These are phyloP conservation scores for Bubo scandiacus DNA, from an alignment of 2,113 vertebrate genomes.

Conservation along the genomic window DNA sequence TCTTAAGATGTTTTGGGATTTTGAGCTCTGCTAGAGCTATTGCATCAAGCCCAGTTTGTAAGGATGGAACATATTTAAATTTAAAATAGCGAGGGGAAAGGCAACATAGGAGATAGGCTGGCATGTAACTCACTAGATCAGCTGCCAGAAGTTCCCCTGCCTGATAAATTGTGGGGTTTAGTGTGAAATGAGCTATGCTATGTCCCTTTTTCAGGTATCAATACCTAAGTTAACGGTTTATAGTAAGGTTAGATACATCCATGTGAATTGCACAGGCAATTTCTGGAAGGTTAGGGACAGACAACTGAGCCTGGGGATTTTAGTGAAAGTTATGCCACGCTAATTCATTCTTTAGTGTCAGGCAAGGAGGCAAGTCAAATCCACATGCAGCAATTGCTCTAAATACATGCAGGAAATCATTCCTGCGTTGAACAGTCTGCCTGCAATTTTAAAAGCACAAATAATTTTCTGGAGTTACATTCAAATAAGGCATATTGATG, in stretches of 20 bases:
- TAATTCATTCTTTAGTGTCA: constrained; percentile 11
- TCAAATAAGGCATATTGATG: constrained; percentile 3
- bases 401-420: not conserved
- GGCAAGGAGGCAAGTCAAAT: not conserved
- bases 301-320: not conserved
- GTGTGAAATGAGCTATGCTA: not conserved
- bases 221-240: not conserved
- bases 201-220: not conserved
- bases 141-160: not conserved
- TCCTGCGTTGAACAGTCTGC: not conserved
- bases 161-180: not conserved
- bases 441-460: constrained; percentile 31
- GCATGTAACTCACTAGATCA: not conserved
- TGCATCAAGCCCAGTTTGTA: not conserved
- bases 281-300: not conserved
- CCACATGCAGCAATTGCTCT: not conserved
- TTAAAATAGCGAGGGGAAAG: not conserved
- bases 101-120: not conserved
- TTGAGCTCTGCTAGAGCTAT: not conserved
- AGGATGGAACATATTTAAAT: not conserved
- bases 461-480: constrained; percentile 16
- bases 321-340: not conserved
- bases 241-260: not conserved
- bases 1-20: not conserved
- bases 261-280: not conserved